phyloP scores from a whole-genome alignment of 1,140 invertebrate species.

The Arion vulgaris region DNA sequence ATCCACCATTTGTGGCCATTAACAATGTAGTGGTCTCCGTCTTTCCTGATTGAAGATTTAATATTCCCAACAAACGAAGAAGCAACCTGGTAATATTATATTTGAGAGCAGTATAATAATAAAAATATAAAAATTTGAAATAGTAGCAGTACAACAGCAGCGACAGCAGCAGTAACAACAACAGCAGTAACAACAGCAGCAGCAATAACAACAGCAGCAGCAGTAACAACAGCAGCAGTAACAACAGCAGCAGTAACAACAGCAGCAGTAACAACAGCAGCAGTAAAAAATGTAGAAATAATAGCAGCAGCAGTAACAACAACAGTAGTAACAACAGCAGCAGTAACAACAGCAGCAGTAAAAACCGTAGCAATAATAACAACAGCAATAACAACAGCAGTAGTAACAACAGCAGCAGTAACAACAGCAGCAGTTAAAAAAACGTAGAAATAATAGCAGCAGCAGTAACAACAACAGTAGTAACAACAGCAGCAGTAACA shows the following conservation, averaged over 20 bases:
- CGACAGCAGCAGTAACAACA: neutral
- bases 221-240: neutral
- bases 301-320: neutral
- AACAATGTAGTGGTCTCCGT: constrained; percentile 72
- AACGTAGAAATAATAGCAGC: too few species aligned
- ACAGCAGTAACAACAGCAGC: neutral
- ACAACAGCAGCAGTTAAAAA: neutral
- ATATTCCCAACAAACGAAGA: constrained; percentile 75
- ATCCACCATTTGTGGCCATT: constrained; percentile 75
- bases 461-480: too few species aligned
- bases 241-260: neutral
- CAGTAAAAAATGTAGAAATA: neutral
- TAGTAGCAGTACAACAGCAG: constrained; percentile 1
- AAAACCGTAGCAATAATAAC: too few species aligned
- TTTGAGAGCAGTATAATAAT: too few species aligned
- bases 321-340: neutral
- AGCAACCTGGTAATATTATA: constrained; percentile 68
- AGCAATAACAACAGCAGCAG: neutral
- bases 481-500: too few species aligned
- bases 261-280: neutral
- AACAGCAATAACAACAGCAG: neutral
- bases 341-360: neutral
- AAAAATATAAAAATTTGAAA: neutral
- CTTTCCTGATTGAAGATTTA: constrained; percentile 68
- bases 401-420: neutral